These are phyloP conservation scores for Prorops nasuta DNA, from an alignment of 1,140 invertebrate genomes.

Conservation along the genomic window DNA sequence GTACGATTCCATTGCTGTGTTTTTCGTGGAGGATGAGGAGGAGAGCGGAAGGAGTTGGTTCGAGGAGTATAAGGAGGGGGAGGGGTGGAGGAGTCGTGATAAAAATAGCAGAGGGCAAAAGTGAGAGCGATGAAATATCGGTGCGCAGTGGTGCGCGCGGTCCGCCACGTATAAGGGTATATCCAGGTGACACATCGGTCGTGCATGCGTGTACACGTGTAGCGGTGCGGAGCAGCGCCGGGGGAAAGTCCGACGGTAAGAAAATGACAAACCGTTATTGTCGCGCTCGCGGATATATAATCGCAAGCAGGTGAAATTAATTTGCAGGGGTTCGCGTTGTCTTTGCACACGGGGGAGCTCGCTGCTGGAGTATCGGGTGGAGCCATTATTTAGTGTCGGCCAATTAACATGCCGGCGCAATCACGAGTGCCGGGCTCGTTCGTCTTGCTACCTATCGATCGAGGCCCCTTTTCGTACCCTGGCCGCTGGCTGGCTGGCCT, in stretches of 20 bases:
- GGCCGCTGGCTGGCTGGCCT: neutral
- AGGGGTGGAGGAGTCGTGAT: too few relatives aligned
- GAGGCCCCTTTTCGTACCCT: neutral
- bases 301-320: constrained; percentile 23
- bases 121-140: too few relatives aligned
- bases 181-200: constrained; percentile 4
- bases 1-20: too few relatives aligned
- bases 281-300: neutral
- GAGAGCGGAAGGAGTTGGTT: too few relatives aligned
- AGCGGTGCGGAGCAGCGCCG: too few relatives aligned
- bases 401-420: constrained; percentile 33
- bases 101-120: too few relatives aligned
- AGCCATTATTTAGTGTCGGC: constrained; percentile 34
- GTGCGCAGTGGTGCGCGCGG: too few relatives aligned
- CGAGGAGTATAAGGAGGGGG: too few relatives aligned
- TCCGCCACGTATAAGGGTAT: constrained; percentile 16
- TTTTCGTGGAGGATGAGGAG: too few relatives aligned
- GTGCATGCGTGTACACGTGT: constrained; percentile 7
- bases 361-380: constrained; percentile 24
- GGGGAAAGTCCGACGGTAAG: too few relatives aligned
- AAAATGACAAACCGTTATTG: neutral
- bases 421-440: constrained; percentile 25
- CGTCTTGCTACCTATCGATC: neutral
- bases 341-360: constrained; percentile 23
- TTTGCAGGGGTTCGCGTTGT: constrained; percentile 20